A percentile compares a stretch with the other conserved stretches of the same genome.
These are phyloP conservation scores for Acleris laterana DNA, from an alignment of 2,888 invertebrate species.

Conservation along the genomic window DNA sequence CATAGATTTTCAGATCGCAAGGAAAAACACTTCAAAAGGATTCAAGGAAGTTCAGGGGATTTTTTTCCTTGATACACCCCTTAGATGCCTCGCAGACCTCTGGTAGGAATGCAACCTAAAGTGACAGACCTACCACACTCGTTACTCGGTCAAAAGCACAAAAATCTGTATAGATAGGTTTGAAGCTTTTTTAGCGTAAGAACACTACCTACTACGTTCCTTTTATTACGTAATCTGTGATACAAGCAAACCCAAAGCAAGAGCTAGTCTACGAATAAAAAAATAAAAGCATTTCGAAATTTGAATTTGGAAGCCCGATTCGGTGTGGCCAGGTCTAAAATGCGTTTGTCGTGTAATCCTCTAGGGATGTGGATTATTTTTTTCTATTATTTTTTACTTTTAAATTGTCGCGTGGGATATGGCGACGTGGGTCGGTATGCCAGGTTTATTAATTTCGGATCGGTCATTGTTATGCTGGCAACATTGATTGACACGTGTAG, in stretches of 20 bases:
- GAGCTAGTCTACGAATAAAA: constrained; percentile 15
- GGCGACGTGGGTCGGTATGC: constrained; percentile 61
- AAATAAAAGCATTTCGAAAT: constrained; percentile 52
- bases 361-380: constrained; percentile 76
- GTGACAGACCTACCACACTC: too few species aligned
- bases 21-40: too few species aligned
- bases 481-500: constrained; percentile 41
- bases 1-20: too few species aligned
- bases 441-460: constrained; percentile 73
- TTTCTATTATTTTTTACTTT: constrained; percentile 48
- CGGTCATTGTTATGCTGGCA: constrained; percentile 55
- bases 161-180: too few species aligned
- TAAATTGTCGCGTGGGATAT: constrained; percentile 65
- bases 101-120: too few species aligned
- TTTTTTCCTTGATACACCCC: too few species aligned
- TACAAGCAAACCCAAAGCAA: background rate
- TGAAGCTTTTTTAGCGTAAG: too few species aligned
- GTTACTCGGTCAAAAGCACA: too few species aligned
- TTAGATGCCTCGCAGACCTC: too few species aligned
- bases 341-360: constrained; percentile 84
- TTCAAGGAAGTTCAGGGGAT: too few species aligned
- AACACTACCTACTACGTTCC: too few species aligned
- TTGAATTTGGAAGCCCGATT: constrained; percentile 66
- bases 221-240: too few species aligned
- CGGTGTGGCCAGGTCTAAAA: constrained; percentile 79